These are phyloP conservation scores for Tribolium freemani DNA, from an alignment of 2,888 invertebrate species.

Conservation along the genomic window DNA sequence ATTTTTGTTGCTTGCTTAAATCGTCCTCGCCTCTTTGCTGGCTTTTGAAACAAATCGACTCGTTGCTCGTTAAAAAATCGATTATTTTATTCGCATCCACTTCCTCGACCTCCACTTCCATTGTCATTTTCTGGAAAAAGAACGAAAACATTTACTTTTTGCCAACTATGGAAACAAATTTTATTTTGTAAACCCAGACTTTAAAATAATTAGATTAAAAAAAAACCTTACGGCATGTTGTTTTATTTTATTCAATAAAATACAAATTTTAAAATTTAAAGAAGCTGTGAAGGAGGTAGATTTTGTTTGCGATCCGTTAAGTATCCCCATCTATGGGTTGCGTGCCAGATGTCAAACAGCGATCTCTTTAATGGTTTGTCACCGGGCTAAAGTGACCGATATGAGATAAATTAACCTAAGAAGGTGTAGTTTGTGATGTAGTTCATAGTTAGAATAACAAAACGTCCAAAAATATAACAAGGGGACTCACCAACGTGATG, in stretches of 20 bases:
- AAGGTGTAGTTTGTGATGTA: conserved; percentile 19
- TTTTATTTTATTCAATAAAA: too few species aligned
- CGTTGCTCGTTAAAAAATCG: conserved; percentile 74
- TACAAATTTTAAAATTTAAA: too few species aligned
- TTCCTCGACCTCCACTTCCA: conserved; percentile 33
- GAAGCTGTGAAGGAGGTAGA: too few species aligned
- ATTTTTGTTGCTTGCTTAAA: conserved; percentile 78
- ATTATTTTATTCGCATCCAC: conserved; percentile 70
- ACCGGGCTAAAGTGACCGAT: background rate
- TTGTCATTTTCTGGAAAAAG: conserved; percentile 37
- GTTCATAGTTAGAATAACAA: background rate
- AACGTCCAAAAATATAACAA: background rate
- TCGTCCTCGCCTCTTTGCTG: conserved; percentile 87
- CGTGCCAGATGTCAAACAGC: background rate
- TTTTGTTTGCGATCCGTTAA: too few species aligned
- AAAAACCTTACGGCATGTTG: too few species aligned
- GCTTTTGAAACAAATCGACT: conserved; percentile 81
- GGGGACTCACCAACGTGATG: background rate
- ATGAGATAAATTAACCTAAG: conserved; percentile 22
- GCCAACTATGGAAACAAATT: too few species aligned
- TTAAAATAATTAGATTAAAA: too few species aligned
- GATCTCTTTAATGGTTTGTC: background rate
- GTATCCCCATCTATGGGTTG: background rate
- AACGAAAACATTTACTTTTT: background rate
- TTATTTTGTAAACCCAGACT: too few species aligned